Conservation (phyloP, 2,797 vertebrate species). For the Picus viridis region DNA sequence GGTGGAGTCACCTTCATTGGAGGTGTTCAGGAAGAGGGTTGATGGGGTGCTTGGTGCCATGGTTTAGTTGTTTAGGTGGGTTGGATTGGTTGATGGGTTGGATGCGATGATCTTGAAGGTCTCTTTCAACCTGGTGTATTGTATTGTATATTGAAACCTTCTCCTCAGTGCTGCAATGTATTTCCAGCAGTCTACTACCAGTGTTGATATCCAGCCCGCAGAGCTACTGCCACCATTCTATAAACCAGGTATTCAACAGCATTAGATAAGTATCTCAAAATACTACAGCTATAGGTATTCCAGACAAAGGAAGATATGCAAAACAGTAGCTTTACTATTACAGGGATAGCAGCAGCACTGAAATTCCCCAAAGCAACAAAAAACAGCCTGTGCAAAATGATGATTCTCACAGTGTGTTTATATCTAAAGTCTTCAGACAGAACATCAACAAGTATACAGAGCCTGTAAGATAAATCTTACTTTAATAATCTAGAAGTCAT, state of each 20-base stretch:
- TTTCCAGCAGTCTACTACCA: background rate
- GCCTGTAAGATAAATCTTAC: background rate
- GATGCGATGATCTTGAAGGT: too few species aligned
- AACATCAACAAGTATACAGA: background rate
- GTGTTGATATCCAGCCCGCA: rapidly evolving
- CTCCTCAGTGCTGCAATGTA: background rate
- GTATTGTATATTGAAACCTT: rapidly evolving
- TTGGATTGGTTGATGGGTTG: too few species aligned
- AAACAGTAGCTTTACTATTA: background rate
- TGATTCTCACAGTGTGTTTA: background rate
- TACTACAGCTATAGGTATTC: background rate
- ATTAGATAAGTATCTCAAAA: background rate
- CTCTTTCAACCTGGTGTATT: too few species aligned
- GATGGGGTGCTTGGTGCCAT: too few species aligned
- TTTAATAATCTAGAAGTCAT: background rate
- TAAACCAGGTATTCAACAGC: background rate
- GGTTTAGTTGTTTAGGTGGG: too few species aligned
- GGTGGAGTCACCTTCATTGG: too few species aligned
- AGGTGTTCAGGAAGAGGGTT: too few species aligned
- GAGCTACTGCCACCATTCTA: background rate
- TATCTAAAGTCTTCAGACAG: background rate
- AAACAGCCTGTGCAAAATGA: background rate
- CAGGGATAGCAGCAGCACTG: background rate
- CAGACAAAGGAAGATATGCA: background rate
- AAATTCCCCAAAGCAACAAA: background rate